Evolutionary conservation across 92 coral and sea anemone species (phyloP).

Genomic region (Bergia puertoricense): DNA sequence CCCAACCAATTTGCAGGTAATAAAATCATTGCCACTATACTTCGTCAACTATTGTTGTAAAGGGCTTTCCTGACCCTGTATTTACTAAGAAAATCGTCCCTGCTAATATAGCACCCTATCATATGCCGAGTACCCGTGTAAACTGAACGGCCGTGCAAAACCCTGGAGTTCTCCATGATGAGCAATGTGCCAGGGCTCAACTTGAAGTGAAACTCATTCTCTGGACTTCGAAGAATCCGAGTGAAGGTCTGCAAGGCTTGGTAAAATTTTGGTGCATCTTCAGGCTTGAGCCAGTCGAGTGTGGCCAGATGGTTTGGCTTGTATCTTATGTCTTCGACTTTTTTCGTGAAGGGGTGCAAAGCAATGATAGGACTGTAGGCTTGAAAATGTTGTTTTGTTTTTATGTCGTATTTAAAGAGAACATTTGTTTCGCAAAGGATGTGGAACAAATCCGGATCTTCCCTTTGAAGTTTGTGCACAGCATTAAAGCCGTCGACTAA

Average conservation of each 20-base stretch:
- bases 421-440: constrained; percentile 55
- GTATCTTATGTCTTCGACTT: constrained; percentile 59
- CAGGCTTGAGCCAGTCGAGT: constrained; percentile 55
- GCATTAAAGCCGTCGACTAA: constrained; percentile 76
- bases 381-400: constrained; percentile 42
- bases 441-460: constrained; percentile 56
- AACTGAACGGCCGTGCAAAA: constrained; percentile 67
- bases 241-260: constrained; percentile 57
- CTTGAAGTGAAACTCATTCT: constrained; percentile 71
- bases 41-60: no score
- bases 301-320: constrained; percentile 59
- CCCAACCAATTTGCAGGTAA: no score
- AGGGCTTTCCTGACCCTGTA: constrained; percentile 46
- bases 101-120: constrained; percentile 63
- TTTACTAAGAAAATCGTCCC: constrained; percentile 68
- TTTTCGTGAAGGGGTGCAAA: constrained; percentile 57
- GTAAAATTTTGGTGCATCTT: constrained; percentile 58
- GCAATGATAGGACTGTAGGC: constrained; percentile 66
- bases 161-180: constrained; percentile 74
- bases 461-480: constrained; percentile 55
- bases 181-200: constrained; percentile 59
- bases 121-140: constrained; percentile 64
- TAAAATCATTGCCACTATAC: no score
- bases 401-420: constrained; percentile 56
- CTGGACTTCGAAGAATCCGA: constrained; percentile 50